Base-by-base conservation (phyloP, 64 coral and sea anemone species). In the Dendronephthya gigantea region DNA sequence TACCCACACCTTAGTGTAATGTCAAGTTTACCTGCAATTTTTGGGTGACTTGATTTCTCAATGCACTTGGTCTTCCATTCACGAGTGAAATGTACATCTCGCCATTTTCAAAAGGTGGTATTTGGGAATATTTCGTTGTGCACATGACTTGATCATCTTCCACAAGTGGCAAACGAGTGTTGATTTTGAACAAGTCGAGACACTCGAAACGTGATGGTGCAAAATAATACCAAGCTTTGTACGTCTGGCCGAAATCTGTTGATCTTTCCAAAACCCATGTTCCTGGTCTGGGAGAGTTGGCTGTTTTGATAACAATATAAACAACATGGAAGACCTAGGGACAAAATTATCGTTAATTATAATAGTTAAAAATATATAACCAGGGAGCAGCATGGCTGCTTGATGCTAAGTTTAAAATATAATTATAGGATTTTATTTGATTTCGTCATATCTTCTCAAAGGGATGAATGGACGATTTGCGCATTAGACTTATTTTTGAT, bases 41-140 rank as follows among this genome's bases (percentile, higher is more conserved):
- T 79, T 8, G 30, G 15, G 0, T 79, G 32, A 79, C 6, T 1
- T 35, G 72, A 10, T 79, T 79, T 19, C 37, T 7, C 28, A 79
- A 19, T 0, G 72, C 32, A 34, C 72, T 39, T 15, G 72, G 72
- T 79, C 72, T 79, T 13, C 36, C 72, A 79, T 76, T 50, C 0
- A 84, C 19, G 40, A 43, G 25, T 19, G 35, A 19, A 2, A 51
- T 13, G 50, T 84, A 87, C 23, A 98, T 92, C 59, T 98, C 95
- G 4, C 95, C 95, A 90, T 98, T 98, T 39, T 98, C 92, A 90
- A 98, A 98, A 2, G 95, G 95, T 50, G 95, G 95, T 68, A 98
- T 90, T 40, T 85, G 47, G n/a, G 92, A 91, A 32, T 93, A 93
- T 13, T 89, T 86, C 35, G 89, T 93, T 37, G 90, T 91, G 39